These are phyloP conservation scores for Dynastes hyllus DNA, from an alignment of 2,888 invertebrate genomes.

Conservation along the genomic window DNA sequence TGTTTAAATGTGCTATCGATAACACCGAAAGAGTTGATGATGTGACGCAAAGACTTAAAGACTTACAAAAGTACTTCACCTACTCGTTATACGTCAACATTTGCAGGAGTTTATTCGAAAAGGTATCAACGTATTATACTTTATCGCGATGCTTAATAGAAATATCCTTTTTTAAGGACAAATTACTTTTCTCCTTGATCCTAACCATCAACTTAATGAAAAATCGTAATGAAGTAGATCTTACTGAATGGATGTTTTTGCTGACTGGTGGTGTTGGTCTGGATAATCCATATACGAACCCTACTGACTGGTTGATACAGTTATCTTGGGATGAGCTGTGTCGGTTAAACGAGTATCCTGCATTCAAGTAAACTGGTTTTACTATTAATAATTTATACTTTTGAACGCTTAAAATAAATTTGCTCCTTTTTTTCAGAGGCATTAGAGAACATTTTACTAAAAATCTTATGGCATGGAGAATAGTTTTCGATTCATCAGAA, in stretches of 20 bases:
- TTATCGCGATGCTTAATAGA: no score
- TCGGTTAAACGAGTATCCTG: conserved; percentile 74
- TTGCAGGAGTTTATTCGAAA: conserved; percentile 94
- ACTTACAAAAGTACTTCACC: conserved; percentile 88
- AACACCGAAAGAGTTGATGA: conserved; percentile 90
- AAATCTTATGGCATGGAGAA: conserved; percentile 80
- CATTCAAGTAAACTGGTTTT: conserved; percentile 67
- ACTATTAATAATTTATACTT: neutral
- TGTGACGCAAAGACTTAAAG: conserved; percentile 81
- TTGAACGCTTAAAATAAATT: neutral
- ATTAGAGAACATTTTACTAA: conserved; percentile 78
- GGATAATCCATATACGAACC: conserved; percentile 83
- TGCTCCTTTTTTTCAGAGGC: conserved; percentile 69
- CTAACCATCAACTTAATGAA: conserved; percentile 82
- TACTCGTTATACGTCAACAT: conserved; percentile 93
- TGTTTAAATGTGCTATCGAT: conserved; percentile 90
- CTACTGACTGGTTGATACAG: conserved; percentile 80
- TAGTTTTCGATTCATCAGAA: conserved; percentile 81
- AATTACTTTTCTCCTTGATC: conserved; percentile 89
- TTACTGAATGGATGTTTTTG: conserved; percentile 87
- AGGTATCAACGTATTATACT: conserved; percentile 72
- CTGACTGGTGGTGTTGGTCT: conserved; percentile 89
- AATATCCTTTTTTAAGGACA: conserved; percentile 77
- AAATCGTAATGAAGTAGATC: conserved; percentile 76
- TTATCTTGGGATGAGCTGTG: conserved; percentile 88